Evolutionary conservation across 2,113 vertebrate genomes (phyloP).

Genomic region (Tetraodon nigroviridis): DNA sequence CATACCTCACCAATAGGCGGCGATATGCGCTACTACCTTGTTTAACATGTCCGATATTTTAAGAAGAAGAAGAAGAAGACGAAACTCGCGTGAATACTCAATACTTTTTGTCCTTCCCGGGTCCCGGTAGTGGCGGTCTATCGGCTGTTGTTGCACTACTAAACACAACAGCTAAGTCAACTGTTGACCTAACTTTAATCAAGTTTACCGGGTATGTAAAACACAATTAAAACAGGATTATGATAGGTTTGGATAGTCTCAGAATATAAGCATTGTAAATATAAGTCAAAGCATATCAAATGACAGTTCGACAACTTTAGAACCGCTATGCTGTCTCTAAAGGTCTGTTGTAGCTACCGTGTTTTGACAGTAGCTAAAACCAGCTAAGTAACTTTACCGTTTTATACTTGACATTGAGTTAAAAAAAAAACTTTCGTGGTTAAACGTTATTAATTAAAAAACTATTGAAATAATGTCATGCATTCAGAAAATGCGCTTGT

Average conservation of each 20-base stretch:
- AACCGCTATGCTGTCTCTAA: background rate
- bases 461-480: too few relatives aligned
- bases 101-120: slow-evolving; percentile 18
- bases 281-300: background rate
- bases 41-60: background rate
- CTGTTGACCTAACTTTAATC: background rate
- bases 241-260: too few relatives aligned
- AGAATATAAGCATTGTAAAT: too few relatives aligned
- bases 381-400: background rate
- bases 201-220: slow-evolving; percentile 4
- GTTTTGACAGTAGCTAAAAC: too few relatives aligned
- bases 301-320: slow-evolving; percentile 29
- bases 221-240: too few relatives aligned
- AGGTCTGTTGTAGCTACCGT: background rate
- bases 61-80: background rate
- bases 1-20: too few relatives aligned
- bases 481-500: too few relatives aligned
- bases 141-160: background rate
- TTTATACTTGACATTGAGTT: too few relatives aligned
- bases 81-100: background rate
- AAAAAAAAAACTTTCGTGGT: too few relatives aligned
- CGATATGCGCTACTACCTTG: too few relatives aligned
- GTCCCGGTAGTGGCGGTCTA: slow-evolving; percentile 49
- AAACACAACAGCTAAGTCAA: background rate
- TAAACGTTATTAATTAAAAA: too few relatives aligned